These are phyloP conservation scores for Choreutis nemorana DNA, from an alignment of 2,888 invertebrate genomes.

Conservation along the genomic window DNA sequence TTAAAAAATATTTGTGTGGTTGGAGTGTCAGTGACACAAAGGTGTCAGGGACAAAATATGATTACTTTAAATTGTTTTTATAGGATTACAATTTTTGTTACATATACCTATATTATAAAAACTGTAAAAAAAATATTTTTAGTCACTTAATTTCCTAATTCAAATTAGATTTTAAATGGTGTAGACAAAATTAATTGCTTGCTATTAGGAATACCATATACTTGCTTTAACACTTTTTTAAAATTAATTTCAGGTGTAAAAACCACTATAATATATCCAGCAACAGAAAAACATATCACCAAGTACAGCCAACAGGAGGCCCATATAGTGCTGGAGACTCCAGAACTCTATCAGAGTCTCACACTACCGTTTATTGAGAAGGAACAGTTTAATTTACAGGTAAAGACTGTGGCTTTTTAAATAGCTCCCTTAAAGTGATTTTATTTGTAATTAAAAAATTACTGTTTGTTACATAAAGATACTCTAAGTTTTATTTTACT, in stretches of 20 bases:
- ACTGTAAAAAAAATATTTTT: neutral
- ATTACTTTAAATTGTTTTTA: no score
- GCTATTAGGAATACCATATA: no score
- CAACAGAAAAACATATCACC: slow-evolving; percentile 88
- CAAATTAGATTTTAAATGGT: neutral
- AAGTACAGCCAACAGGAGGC: slow-evolving; percentile 82
- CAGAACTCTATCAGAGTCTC: slow-evolving; percentile 78
- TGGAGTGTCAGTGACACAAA: no score
- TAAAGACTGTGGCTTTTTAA: no score
- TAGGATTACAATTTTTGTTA: neutral
- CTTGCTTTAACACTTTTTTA: no score
- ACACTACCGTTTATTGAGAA: slow-evolving; percentile 79
- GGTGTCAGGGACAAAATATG: no score
- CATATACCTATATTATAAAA: neutral
- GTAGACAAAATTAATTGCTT: neutral
- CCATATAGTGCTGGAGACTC: slow-evolving; percentile 85
- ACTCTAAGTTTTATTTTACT: no score
- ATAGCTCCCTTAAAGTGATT: no score
- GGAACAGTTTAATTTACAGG: slow-evolving; percentile 82
- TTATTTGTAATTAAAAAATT: no score
- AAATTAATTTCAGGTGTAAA: slow-evolving; percentile 80
- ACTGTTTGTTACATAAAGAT: no score
- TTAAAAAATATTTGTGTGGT: no score
- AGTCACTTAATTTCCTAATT: neutral
- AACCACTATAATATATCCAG: slow-evolving; percentile 90